A percentile compares a stretch with the other conserved stretches of the same genome.
phyloP scores from a whole-genome alignment of 2,888 invertebrate genomes.

The Cataglyphis altisquamis region DNA sequence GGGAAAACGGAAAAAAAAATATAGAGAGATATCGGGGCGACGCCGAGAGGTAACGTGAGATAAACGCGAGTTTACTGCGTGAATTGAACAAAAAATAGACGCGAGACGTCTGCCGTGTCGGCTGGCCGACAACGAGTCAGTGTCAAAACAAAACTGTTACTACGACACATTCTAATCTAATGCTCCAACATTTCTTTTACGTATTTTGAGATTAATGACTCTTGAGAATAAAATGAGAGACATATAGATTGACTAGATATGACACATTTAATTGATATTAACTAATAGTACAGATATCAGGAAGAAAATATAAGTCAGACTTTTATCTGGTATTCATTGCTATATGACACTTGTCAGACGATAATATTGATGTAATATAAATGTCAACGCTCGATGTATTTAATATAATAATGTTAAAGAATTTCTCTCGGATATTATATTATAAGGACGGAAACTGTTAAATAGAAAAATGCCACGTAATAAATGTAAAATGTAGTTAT shows the following conservation, averaged over 20 bases:
- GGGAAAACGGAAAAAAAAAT: neutral
- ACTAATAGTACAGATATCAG: neutral
- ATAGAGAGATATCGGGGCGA: neutral
- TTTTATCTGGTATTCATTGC: constrained; percentile 7
- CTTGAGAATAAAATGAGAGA: neutral
- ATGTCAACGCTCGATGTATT: constrained; percentile 1
- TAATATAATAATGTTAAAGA: constrained; percentile 1
- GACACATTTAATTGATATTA: neutral
- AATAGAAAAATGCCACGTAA: neutral
- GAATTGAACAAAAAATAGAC: constrained; percentile 21
- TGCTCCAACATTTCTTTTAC: neutral
- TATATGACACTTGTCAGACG: constrained; percentile 4
- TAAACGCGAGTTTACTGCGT: neutral
- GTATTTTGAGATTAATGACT: neutral
- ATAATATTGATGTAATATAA: constrained; percentile 32
- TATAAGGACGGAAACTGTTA: neutral
- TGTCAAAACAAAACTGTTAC: constrained; percentile 36
- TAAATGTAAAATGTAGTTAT: neutral
- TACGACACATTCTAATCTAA: constrained; percentile 1
- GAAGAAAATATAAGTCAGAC: neutral
- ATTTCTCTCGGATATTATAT: constrained; percentile 19
- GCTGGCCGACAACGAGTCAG: neutral
- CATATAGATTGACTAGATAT: neutral
- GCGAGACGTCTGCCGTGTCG: neutral
- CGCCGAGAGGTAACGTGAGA: neutral